Conservation (phyloP, 2,797 vertebrate species). For the Parauchenoglanis ngamensis region DNA sequence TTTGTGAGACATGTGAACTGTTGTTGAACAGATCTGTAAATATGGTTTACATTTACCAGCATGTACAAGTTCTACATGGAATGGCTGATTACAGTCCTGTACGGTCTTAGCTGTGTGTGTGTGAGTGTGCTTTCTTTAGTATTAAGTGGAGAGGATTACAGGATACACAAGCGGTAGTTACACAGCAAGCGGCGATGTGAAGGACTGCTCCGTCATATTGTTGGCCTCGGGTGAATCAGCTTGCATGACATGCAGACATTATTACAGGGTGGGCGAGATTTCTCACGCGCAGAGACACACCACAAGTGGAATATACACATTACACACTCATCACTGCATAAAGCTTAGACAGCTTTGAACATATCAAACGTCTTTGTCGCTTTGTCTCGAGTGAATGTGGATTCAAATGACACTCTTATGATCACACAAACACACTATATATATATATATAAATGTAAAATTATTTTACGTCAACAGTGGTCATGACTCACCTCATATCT, state of each 20-base stretch:
- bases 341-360: not conserved
- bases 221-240: slow-evolving; percentile 51
- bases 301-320: slow-evolving; percentile 8
- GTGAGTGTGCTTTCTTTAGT: slow-evolving; percentile 57
- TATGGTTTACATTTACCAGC: not conserved
- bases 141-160: slow-evolving; percentile 67
- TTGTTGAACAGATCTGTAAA: slow-evolving; percentile 9
- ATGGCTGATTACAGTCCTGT: slow-evolving; percentile 19
- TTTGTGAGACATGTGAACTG: slow-evolving; percentile 2
- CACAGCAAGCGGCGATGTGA: slow-evolving; percentile 61
- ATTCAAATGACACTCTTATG: not conserved
- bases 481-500: not conserved
- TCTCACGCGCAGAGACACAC: slow-evolving; percentile 16
- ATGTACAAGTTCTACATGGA: slow-evolving; percentile 18
- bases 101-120: slow-evolving; percentile 34
- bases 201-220: slow-evolving; percentile 42
- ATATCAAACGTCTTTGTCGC: not conserved
- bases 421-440: not conserved
- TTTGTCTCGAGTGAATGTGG: not conserved
- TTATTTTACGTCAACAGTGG: not conserved
- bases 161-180: slow-evolving; percentile 64
- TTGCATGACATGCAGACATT: slow-evolving; percentile 50
- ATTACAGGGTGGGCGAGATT: slow-evolving; percentile 47
- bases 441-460: not conserved
- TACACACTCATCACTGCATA: not conserved